Conservation (phyloP, 2,113 vertebrate genomes). For the Prietella phreatophila region DNA sequence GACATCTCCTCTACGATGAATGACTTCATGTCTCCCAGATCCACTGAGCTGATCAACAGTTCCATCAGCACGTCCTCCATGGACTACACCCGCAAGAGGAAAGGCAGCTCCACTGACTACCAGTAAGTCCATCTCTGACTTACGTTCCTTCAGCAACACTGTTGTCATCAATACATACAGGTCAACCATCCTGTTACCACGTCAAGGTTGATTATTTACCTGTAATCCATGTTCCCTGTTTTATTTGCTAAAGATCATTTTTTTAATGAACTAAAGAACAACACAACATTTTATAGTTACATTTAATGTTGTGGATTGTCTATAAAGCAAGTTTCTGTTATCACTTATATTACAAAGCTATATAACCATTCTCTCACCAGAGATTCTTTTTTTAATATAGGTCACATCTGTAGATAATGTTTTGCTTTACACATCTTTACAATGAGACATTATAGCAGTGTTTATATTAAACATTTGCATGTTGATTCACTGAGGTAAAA, state of each 20-base stretch:
- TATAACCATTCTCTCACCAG: not conserved
- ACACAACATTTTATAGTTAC: not conserved
- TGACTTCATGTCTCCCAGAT: slow-evolving; percentile 94
- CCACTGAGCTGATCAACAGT: slow-evolving; percentile 92
- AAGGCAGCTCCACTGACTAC: slow-evolving; percentile 94
- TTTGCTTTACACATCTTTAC: not conserved
- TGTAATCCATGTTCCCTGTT: not conserved
- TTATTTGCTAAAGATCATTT: not conserved
- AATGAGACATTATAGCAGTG: not conserved
- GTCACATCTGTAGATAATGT: not conserved
- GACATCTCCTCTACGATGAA: slow-evolving; percentile 99
- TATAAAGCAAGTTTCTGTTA: not conserved
- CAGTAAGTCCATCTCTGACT: slow-evolving; percentile 77
- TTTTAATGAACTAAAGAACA: not conserved
- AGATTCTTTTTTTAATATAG: not conserved
- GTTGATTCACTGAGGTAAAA: not conserved
- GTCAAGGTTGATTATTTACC: not conserved
- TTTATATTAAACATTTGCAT: not conserved
- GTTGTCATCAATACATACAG: not conserved
- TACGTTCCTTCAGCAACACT: not conserved
- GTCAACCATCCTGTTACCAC: not conserved
- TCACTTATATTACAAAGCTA: not conserved
- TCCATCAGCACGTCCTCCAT: slow-evolving; percentile 85
- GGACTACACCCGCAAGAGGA: slow-evolving; percentile 96
- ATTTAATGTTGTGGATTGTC: not conserved